These are phyloP conservation scores for Pocillopora damicornis DNA, from an alignment of 64 coral and sea anemone species.

Conservation along the genomic window DNA sequence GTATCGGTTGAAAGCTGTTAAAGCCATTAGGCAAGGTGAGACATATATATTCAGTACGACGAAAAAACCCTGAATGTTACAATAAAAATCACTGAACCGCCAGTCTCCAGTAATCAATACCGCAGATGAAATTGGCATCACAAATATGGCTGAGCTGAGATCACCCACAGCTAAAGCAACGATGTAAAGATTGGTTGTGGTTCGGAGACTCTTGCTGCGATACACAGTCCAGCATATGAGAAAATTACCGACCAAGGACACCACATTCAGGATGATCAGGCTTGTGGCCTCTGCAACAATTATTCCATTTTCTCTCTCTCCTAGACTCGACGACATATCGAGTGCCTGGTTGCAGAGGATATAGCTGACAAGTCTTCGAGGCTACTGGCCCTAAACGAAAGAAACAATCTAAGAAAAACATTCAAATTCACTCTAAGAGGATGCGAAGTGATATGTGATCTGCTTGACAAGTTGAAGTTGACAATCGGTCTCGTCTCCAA, in stretches of 20 bases:
- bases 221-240: slow-evolving; percentile 14
- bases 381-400: neutral
- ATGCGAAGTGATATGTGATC: neutral
- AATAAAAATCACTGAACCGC: slow-evolving; percentile 32
- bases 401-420: neutral
- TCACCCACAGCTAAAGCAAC: slow-evolving; percentile 42
- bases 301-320: slow-evolving; percentile 1
- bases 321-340: neutral
- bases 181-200: slow-evolving; percentile 25
- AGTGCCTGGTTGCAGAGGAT: neutral
- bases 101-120: slow-evolving; percentile 48
- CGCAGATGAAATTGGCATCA: slow-evolving; percentile 58
- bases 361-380: neutral
- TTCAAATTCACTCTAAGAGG: neutral
- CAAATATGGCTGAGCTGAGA: slow-evolving; percentile 53
- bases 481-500: neutral
- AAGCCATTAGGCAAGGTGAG: slow-evolving; percentile 51
- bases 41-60: slow-evolving; percentile 45
- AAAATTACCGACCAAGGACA: slow-evolving; percentile 3
- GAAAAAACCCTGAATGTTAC: slow-evolving; percentile 66
- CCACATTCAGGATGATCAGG: slow-evolving; percentile 2
- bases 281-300: neutral
- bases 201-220: neutral
- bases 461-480: neutral
- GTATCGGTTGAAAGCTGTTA: slow-evolving; percentile 69